Base-by-base conservation (phyloP, 2,113 vertebrate species). In the Festucalex cinctus region DNA sequence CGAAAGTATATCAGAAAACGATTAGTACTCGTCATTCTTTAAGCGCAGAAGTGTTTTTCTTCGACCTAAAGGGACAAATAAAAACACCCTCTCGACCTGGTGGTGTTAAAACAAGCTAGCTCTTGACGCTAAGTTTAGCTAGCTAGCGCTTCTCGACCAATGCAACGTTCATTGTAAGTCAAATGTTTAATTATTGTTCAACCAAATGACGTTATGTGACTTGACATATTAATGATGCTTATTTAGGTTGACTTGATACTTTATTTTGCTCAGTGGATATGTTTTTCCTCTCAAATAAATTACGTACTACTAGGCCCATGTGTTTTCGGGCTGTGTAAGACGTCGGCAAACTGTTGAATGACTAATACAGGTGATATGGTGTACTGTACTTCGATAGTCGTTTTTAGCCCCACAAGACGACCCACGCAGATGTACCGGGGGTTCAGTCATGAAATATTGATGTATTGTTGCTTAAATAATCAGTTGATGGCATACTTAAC, bases 131-230 rank as follows among this genome's bases (percentile, higher is more conserved):
- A 81, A 83, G 22, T 22, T 10, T 16, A 61, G 77, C 75, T 57
- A 17, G 28, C 74, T 68, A 59, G 74, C 70, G 68, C 62, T 26
- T 65, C n/a, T 74, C 57, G 2, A 67, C 65, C 54, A 37, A 80
- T 74, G 36, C 62, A 26, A 53, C 72, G 8, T 54, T 72, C 63
- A 65, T 64, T 67, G 86, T 86, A 66, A 85, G 86, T 85, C 59
- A 24, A 41, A 10, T 10, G 6, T 35, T 57, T 1, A 19, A 10
- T 59, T 36, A 1, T 61, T 37, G 16, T 44, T 57, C 7, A 14
- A 57, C 6, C 26, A 32, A 13, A 7, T 32, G 1, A 37, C 44
- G 7, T n/a, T 19, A 35, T 8, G 9, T 16, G 9, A 36, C 57
- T 12, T 12, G 0, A 9, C 9, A 22, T 51, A 12, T 3, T 41